These are phyloP conservation scores for Labrus mixtus DNA, from an alignment of 2,113 vertebrate genomes.

Conservation along the genomic window DNA sequence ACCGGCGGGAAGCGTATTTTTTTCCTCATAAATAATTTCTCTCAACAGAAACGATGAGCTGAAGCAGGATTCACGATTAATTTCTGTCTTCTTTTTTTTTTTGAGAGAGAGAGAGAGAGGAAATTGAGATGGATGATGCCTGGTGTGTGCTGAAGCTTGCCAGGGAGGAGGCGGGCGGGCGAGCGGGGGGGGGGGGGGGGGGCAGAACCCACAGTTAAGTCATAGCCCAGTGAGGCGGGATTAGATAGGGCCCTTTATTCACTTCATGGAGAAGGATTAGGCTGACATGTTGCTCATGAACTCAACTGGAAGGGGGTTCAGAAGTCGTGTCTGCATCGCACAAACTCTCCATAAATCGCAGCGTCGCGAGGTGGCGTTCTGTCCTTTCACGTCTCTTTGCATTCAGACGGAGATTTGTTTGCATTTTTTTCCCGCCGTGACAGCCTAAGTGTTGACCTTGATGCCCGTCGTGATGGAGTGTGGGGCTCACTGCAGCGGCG, in stretches of 20 bases:
- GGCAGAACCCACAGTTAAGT: conserved; percentile 20
- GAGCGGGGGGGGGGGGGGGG: too few relatives aligned
- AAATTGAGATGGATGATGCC: conserved; percentile 76
- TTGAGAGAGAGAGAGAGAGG: background rate
- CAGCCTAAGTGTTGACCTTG: conserved; percentile 32
- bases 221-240: conserved; percentile 33
- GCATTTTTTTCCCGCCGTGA: conserved; percentile 33
- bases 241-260: conserved; percentile 46
- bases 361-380: background rate
- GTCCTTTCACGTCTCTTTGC: conserved; percentile 32
- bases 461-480: background rate
- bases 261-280: conserved; percentile 37
- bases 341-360: conserved; percentile 5
- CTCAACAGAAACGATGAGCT: conserved; percentile 64
- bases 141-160: conserved; percentile 15
- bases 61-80: conserved; percentile 70
- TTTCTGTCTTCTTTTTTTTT: conserved; percentile 58
- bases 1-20: conserved; percentile 48
- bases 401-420: conserved; percentile 35
- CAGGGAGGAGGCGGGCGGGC: conserved; percentile 1
- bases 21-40: conserved; percentile 76
- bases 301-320: conserved; percentile 7
- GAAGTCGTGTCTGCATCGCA: conserved; percentile 22
- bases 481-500: conserved; percentile 2
- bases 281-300: conserved; percentile 45